phyloP scores from a whole-genome alignment of 2,113 vertebrate species.

The Cephalopholis sonnerati region DNA sequence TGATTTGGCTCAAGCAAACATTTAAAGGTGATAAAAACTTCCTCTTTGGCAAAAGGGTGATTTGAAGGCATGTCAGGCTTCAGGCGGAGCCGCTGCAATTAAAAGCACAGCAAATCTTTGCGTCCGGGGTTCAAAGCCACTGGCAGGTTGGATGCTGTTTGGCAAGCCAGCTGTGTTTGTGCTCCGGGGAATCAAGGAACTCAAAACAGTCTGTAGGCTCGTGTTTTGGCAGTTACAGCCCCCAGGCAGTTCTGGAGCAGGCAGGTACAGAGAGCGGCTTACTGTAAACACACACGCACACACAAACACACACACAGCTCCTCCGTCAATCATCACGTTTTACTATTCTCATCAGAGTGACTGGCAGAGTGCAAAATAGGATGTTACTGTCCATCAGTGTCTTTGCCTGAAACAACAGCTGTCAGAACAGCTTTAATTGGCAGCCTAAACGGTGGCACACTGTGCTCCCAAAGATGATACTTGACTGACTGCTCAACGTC shows the following conservation, averaged over 20 bases:
- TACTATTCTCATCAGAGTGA: conserved; percentile 22
- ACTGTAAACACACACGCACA: conserved; percentile 8
- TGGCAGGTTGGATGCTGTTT: conserved; percentile 35
- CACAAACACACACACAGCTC: conserved; percentile 6
- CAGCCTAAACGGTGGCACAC: neutral
- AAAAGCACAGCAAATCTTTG: conserved; percentile 33
- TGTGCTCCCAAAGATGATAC: neutral
- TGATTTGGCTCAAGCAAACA: conserved; percentile 2
- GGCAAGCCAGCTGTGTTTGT: conserved; percentile 35
- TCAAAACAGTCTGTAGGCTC: conserved; percentile 41
- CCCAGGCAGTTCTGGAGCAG: conserved; percentile 28
- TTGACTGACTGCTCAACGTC: neutral
- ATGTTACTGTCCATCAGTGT: conserved; percentile 1
- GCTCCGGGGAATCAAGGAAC: conserved; percentile 29
- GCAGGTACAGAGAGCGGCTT: neutral
- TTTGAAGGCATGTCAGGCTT: neutral
- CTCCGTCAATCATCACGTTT: conserved; percentile 22
- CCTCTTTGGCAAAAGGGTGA: neutral
- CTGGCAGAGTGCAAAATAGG: conserved; percentile 1
- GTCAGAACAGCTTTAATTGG: conserved; percentile 17
- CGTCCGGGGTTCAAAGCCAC: conserved; percentile 33
- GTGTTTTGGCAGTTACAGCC: conserved; percentile 63
- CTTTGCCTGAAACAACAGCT: conserved; percentile 26
- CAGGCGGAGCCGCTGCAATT: conserved; percentile 10
- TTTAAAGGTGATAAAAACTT: conserved; percentile 21